Base-by-base conservation (phyloP, 1,140 invertebrate species). In the Drosophila sproati region DNA sequence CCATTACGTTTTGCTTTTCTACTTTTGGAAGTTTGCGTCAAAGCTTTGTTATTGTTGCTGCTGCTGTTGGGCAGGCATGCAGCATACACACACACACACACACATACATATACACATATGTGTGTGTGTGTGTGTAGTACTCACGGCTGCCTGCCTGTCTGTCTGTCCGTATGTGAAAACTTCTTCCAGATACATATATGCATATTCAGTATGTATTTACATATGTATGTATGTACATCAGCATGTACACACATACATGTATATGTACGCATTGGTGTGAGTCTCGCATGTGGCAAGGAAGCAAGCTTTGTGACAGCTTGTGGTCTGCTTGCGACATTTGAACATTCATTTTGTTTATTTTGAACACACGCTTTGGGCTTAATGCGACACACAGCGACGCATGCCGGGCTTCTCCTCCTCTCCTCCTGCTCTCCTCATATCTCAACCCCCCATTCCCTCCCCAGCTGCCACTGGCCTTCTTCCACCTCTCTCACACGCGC, bases 341-440 rank as follows among this genome's bases (percentile, higher is more conserved):
- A 90, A 82, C 81, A 90, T 90, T 75, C 78, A 78, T 87, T 86
- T 85, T 80, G 57, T 81, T 85, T 85, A 85, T 80, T 85, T 85
- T 67, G 57, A 77, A 81, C 80, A 81, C 76, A 70, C 67, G 67
- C 76, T 76, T 78, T 76, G 73, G 61, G 77, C 73, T 78, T 78
- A 78, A 78, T 78, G 72, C 73, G 74, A 73, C 70, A 62, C 74
- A 70, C 77, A 67, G 37, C n/a, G 12, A 73, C 71, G 50, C 64
- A 73, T 52, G 50, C 37, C 35, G 37, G 20, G 20, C 20, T 39
- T 8, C 39, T 31, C 6, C 34, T 4, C 59, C 32, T 52, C 28
- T 37, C 10, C 10, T n/a, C 28, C 70, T 39, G 10, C 5, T 39
- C 31, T 4, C n/a, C 5, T 6, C 4, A 20, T 1, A 20, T 20